Percentiles rank a stretch among this genome's conserved stretches.
phyloP scores from a whole-genome alignment of 2,888 invertebrate genomes.

The Torymus auratus region DNA sequence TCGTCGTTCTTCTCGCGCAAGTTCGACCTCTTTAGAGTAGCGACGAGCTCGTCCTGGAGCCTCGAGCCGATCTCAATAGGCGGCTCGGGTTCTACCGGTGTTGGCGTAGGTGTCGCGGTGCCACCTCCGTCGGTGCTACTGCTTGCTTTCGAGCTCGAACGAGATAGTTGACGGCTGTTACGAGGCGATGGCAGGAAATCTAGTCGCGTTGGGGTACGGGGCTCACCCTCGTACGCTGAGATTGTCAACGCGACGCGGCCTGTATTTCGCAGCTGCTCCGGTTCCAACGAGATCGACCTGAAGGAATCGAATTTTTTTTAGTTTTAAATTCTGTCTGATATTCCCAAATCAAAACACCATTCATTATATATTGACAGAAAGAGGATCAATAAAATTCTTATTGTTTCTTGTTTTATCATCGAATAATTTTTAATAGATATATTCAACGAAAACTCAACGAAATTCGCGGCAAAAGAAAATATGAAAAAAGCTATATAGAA shows the following conservation, averaged over 20 bases:
- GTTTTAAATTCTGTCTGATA: too few relatives aligned
- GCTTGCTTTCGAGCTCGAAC: slow-evolving; percentile 33
- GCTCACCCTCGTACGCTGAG: slow-evolving; percentile 73
- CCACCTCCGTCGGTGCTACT: slow-evolving; percentile 23
- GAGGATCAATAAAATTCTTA: too few relatives aligned
- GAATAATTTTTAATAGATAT: too few relatives aligned
- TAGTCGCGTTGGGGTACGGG: slow-evolving; percentile 83
- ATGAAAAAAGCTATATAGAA: too few relatives aligned
- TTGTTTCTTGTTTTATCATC: too few relatives aligned
- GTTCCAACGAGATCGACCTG: slow-evolving; percentile 45
- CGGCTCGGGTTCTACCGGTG: slow-evolving; percentile 71
- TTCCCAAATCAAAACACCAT: too few relatives aligned
- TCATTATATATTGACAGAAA: too few relatives aligned
- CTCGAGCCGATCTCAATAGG: slow-evolving; percentile 80
- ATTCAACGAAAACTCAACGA: too few relatives aligned
- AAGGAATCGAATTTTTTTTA: too few relatives aligned
- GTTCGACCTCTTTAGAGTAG: slow-evolving; percentile 87
- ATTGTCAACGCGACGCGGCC: slow-evolving; percentile 72
- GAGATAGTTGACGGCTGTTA: neutral
- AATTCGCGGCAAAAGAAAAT: too few relatives aligned
- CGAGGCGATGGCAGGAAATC: slow-evolving; percentile 78
- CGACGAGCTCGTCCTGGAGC: slow-evolving; percentile 85
- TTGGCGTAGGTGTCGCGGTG: slow-evolving; percentile 18
- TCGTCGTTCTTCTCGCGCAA: slow-evolving; percentile 83
- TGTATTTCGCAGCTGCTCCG: slow-evolving; percentile 29